Base-by-base conservation (phyloP, 2,113 vertebrate genomes). In the Dipodomys ordii region DNA sequence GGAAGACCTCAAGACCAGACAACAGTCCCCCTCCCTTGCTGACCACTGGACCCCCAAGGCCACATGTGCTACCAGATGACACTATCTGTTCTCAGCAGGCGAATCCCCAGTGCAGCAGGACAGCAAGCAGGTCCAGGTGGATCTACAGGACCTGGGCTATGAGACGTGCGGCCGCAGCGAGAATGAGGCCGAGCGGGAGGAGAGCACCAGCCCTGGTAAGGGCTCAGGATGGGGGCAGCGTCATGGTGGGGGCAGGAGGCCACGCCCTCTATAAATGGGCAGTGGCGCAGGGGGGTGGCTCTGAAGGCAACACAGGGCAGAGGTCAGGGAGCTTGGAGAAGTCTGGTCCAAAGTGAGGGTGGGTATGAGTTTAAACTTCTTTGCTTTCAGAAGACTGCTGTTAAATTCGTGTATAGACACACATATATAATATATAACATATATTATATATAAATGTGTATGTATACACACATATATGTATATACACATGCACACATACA, bases 131-230 rank as follows among this genome's bases (percentile, higher is more conserved):
- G 96, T 99, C 69, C 99, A 99, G 96, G 99, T 99, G 95, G 99
- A 99, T 93, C 98, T 99, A 69, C 99, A 99, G 98, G 99, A 99
- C 76, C 97, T 99, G 98, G 99, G 99, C 93, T 99, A 99, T 0
- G 99, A 99, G 97, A 99, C 99, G 0, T 99, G 99, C 0, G 99
- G 99, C 73, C 98, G 99, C 88, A 99, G 99, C 0, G 99, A 99
- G 98, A 99, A 99, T 0, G 99, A 99, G 92, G 99, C 98, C 0
- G 99, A 99, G 91, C 97, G 99, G 53, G 99, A 99, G 0, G 99
- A 99, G 94, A 97, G 98, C 96, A 99, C 99, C 96, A 99, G 99
- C 87, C 99, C 99, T 0, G 99, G 99, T 99, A 97, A 97, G 95
- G 8, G 9, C 64, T 0, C 18, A 1, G 0, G 16, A 4, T 6